These are phyloP conservation scores for Halcyon smyrnensis DNA, from an alignment of 2,797 vertebrate species.

Conservation along the genomic window DNA sequence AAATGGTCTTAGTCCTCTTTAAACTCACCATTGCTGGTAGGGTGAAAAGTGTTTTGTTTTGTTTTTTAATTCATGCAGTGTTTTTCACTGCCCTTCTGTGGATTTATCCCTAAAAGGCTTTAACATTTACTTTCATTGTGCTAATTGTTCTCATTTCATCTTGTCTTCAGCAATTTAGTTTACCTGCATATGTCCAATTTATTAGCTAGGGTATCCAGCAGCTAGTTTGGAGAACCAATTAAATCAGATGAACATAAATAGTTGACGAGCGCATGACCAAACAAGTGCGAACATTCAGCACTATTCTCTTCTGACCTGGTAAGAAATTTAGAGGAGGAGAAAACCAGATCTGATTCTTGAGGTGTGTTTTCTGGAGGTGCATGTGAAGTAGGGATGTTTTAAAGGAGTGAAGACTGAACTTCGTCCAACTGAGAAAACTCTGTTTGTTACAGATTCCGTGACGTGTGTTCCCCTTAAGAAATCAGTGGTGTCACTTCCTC, in stretches of 20 bases:
- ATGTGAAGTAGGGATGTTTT: background rate
- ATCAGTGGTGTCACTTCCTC: background rate
- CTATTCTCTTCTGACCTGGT: background rate
- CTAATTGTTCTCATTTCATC: background rate
- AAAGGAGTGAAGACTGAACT: background rate
- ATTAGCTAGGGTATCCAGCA: background rate
- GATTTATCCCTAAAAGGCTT: background rate
- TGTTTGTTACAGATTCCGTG: background rate
- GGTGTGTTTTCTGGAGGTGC: background rate
- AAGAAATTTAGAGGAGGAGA: background rate
- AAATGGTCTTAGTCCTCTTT: background rate
- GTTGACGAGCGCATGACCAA: background rate
- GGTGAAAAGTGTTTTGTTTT: background rate
- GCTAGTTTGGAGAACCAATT: background rate
- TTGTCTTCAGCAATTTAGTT: background rate
- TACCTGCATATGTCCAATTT: background rate
- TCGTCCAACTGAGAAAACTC: background rate
- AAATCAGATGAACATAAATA: background rate
- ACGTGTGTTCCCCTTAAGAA: fast-evolving
- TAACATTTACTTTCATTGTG: fast-evolving
- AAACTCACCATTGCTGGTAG: background rate
- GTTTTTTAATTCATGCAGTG: background rate
- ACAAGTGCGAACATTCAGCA: background rate
- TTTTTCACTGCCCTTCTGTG: background rate
- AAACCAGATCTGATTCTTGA: background rate